Evolutionary conservation across 2,113 vertebrate species (phyloP), one percentile per base, ranked within the genome.

Genomic region (Tringa solitaria): DNA sequence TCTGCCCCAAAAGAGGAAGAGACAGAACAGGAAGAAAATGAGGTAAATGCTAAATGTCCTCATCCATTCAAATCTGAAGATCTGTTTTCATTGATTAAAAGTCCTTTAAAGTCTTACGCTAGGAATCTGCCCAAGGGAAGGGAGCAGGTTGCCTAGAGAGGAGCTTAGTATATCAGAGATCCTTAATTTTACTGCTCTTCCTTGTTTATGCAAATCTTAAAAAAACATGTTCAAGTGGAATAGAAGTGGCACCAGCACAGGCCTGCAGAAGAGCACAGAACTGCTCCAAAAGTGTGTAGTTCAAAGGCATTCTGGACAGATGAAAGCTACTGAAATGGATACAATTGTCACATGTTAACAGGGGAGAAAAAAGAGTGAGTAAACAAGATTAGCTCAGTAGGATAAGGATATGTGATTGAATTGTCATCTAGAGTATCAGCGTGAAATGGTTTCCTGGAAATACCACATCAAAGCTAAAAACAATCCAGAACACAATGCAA

Each of bases 391-490:
- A 97, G 81, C 91, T 87, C 74, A 76, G 92, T 95, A 87, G 94
- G 96, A 95, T 96, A 96, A 96, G 92, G 93, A 81, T 96, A 92
- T 94, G 92, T 41, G 84, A 95, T 96, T 96, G 89, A 95, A 96
- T 96, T 95, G 95, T 95, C 92, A 97, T 93, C 83, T 95, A 95
- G 81, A 89, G 77, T 96, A 96, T 89, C 96, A 97, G 89, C 30
- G 0, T 96, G 96, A 97, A 95, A 91, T 12, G 18, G 60, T 95
- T 97, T 96, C 95, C 96, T 95, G 96, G 94, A 96, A 97, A 95
- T 95, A 93, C 96, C 96, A 96, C 96, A 96, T 97, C 96, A 97
- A 96, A 96, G 94, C 94, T 91, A 73, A 93, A 95, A 94, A 46
- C 93, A 95, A 89, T 94, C 77, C 84, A 85, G 84, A 95, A 69